Evolutionary conservation across 2,888 invertebrate genomes (phyloP).

Genomic region (Scelioninae gen. 2): DNA sequence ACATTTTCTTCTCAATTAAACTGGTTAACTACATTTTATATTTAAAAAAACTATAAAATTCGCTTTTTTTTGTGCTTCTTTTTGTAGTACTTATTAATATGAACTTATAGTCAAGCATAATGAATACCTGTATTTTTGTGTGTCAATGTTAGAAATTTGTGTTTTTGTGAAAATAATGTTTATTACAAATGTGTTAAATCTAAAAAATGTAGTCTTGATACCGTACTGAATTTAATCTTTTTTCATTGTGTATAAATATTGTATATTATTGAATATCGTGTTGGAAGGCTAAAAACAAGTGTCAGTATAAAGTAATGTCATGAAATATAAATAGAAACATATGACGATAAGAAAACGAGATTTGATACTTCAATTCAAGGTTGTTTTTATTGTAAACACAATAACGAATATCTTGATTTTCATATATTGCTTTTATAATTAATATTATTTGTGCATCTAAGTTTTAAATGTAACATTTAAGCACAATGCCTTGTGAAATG

Average conservation of each 20-base stretch:
- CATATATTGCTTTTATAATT: background rate
- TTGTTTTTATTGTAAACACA: no score
- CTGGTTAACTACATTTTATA: no score
- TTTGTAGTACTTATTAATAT: no score
- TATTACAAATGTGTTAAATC: no score
- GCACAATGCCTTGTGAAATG: constrained; percentile 45
- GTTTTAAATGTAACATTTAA: constrained; percentile 6
- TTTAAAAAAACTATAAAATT: no score
- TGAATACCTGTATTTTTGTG: background rate
- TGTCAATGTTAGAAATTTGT: background rate
- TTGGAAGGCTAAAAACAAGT: no score
- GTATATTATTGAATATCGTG: background rate
- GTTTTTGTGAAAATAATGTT: background rate
- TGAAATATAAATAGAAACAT: background rate
- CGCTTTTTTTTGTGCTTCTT: no score
- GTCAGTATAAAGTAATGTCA: background rate
- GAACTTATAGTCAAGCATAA: background rate
- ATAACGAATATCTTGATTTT: background rate
- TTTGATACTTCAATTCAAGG: background rate
- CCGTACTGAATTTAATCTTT: background rate
- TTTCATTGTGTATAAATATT: background rate
- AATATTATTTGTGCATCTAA: constrained; percentile 3
- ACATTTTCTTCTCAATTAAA: no score
- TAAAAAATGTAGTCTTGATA: background rate
- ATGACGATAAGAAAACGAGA: background rate